Conservation (phyloP, 2,797 vertebrate species). For the Ciconia nigra region DNA sequence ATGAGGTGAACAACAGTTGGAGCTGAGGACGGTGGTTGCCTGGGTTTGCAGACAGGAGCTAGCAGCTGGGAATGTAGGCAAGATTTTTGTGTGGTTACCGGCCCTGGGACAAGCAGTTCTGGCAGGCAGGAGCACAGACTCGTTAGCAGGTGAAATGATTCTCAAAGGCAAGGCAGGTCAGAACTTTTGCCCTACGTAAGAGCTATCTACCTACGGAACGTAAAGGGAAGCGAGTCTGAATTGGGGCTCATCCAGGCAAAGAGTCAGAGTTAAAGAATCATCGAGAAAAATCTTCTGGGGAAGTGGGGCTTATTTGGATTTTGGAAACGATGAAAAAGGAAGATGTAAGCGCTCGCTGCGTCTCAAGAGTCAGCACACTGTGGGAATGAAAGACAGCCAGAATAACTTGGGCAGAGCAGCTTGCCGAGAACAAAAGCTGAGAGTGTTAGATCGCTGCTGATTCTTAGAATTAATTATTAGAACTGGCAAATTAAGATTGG, state of each 20-base stretch:
- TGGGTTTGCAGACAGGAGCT: conserved; percentile 6
- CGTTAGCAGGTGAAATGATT: background rate
- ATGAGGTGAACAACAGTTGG: background rate
- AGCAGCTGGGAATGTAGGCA: conserved; percentile 51
- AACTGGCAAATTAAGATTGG: conserved; percentile 26
- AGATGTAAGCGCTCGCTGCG: background rate
- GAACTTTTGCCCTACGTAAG: background rate
- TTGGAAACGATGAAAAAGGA: background rate
- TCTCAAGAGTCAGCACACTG: background rate
- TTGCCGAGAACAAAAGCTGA: conserved; percentile 1
- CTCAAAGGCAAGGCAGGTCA: background rate
- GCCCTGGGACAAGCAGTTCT: conserved; percentile 8
- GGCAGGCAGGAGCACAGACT: conserved; percentile 11
- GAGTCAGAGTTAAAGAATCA: background rate
- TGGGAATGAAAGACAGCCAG: conserved; percentile 17
- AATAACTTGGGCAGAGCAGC: background rate
- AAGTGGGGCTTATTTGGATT: background rate
- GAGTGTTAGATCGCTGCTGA: background rate
- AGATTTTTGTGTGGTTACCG: background rate
- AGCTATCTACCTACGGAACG: background rate
- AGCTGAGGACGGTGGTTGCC: background rate
- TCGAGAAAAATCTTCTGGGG: background rate
- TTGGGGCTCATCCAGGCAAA: background rate
- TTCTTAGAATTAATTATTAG: conserved; percentile 31
- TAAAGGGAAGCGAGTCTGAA: background rate